Base-by-base conservation (phyloP, 2,888 invertebrate species). In the Orchesella flavescens region DNA sequence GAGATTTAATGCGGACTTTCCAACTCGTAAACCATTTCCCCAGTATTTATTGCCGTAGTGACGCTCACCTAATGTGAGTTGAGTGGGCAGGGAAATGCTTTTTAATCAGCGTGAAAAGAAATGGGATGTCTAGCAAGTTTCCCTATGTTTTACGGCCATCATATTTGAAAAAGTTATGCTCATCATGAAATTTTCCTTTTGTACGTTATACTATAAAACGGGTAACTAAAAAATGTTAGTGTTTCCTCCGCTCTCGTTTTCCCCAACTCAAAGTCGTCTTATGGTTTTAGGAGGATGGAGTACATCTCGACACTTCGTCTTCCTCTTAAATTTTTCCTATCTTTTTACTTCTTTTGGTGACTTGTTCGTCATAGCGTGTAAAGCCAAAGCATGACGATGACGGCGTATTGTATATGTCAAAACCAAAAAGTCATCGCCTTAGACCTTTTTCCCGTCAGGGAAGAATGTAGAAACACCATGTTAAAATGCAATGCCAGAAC, bases 391-490 rank as follows among this genome's bases (percentile, higher is more conserved):
- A 63, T 63, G 63, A 63, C 63, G 63, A 34, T 34, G 34, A n/a
- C n/a, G 49, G 49, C 10, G 34, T 63, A 63, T 63, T 63, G 63
- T 63, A 63, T 63, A 63, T 63, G 63, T 63, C 63, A 63, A 63
- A 63, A 63, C 63, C 24, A 63, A 63, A n/a, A 63, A 63, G 24
- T 63, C 63, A 63, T 63, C 63, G 63, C 63, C 63, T 63, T 63
- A 24, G 13, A 49, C 49, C 63, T 12, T 63, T 23, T 34, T 63
- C 34, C 63, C 13, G 23, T 63, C 23, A 15, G 15, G 15, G 13
- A 15, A 4, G 19, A 24, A n/a, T 15, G 34, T 24, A 63, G n/a
- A 15, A 63, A 63, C n/a, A 23, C 4, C 34, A 24, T 23, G 34
- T 19, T 63, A 15, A 7, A 13, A 63, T 63, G n/a, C 63, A 13